Evolutionary conservation across 1,140 invertebrate species (phyloP), one percentile per base, ranked within the genome.

Genomic region (Cecropterus lyciades): DNA sequence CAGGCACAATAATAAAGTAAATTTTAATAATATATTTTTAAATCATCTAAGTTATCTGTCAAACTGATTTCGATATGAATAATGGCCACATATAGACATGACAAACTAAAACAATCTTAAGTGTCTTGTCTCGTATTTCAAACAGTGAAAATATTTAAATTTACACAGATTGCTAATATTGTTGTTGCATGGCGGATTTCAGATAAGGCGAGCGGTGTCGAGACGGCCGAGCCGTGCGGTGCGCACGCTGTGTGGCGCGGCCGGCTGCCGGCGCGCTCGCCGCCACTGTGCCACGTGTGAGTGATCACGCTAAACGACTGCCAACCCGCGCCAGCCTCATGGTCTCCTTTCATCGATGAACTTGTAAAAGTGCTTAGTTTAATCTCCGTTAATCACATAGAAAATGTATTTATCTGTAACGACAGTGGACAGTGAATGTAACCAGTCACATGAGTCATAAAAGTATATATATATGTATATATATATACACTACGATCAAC

Each of bases 241-340:
- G 77, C 69, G 67, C 65, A 67, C 48, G 57, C 72, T 17, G 80
- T 87, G 57, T 90, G 86, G 86, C 85, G 85, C 55, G 84, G 82
- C 49, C 79, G 84, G 20, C 68, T 82, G 67, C 82, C 84, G 40
- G 77, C 83, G 63, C 87, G 85, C 70, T 82, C 85, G 62, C 85
- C 85, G 70, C 85, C 86, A n/a, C 77, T 84, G 37, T 87, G 85
- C 77, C 82, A 86, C 72, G 86, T 88, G 75, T 87, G 79, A 87
- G 73, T 51, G 46, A 20, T 64, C 60, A 63, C 59, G 40, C 62
- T 73, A 45, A 10, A 51, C 56, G 48, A 59, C 71, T 42, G 43
- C 65, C 60, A 51, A 63, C 53, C 27, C 46, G 48, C 51, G 62
- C 72, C 59, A 51, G 59, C 59, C 59, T 37, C 11, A 51, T 62